Evolutionary conservation across 2,797 vertebrate genomes (phyloP).

Genomic region (Phalanger gymnotis): DNA sequence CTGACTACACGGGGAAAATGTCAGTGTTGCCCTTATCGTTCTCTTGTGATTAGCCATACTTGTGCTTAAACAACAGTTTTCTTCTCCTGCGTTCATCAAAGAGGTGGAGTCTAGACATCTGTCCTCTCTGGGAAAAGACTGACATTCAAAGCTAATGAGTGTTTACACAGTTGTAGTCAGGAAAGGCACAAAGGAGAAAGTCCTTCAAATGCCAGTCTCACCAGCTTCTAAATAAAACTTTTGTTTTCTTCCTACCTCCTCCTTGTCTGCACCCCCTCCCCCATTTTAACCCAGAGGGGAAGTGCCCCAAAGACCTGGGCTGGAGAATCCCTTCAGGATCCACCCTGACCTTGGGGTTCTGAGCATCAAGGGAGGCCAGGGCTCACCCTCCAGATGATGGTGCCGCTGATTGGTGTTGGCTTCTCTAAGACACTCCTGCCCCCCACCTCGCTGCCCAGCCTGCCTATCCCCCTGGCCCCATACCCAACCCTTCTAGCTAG

Average conservation of each 20-base stretch:
- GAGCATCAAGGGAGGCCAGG: slow-evolving; percentile 25
- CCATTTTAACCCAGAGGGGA: slow-evolving; percentile 61
- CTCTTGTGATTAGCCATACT: slow-evolving; percentile 64
- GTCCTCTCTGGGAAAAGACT: slow-evolving; percentile 79
- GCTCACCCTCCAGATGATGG: neutral
- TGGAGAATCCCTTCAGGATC: slow-evolving; percentile 58
- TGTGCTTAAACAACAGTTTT: slow-evolving; percentile 74
- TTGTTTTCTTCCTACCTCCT: slow-evolving; percentile 52
- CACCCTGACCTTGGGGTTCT: slow-evolving; percentile 61
- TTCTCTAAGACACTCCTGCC: slow-evolving; percentile 58
- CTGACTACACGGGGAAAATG: slow-evolving; percentile 60
- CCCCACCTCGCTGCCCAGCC: neutral
- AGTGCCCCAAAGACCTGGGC: slow-evolving; percentile 74
- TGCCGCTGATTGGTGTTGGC: slow-evolving; percentile 44
- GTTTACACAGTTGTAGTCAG: slow-evolving; percentile 15
- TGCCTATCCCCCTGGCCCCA: slow-evolving; percentile 10
- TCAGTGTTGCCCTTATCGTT: slow-evolving; percentile 64
- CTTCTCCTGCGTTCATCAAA: slow-evolving; percentile 57
- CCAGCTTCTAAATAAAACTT: slow-evolving; percentile 76
- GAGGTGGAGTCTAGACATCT: slow-evolving; percentile 58
- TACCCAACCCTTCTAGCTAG: slow-evolving; percentile 26
- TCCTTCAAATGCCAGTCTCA: slow-evolving; percentile 74
- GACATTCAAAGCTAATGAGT: slow-evolving; percentile 77
- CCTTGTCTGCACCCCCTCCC: slow-evolving; percentile 42
- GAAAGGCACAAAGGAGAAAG: slow-evolving; percentile 66